Conservation (phyloP, 2,888 invertebrate species). For the Emmelina monodactyla region DNA sequence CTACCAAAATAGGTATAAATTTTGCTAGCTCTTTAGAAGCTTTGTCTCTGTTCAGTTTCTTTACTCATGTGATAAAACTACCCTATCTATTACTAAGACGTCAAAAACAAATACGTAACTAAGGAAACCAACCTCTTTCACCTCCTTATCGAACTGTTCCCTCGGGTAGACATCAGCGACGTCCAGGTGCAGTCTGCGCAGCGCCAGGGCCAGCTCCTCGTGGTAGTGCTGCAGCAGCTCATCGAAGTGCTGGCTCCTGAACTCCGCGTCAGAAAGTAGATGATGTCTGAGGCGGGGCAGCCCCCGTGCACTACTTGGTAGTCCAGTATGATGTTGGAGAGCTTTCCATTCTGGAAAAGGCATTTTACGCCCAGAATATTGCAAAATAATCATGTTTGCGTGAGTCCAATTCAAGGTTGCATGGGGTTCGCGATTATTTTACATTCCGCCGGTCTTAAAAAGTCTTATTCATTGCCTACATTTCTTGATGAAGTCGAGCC, state of each 20-base stretch:
- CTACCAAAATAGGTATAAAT: no score
- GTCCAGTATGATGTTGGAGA: no score
- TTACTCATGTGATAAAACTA: no score
- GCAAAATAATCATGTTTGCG: neutral
- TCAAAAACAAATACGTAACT: no score
- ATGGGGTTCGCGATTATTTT: neutral
- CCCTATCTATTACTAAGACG: no score
- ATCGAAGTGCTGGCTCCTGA: neutral
- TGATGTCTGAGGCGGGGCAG: no score
- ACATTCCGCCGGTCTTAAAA: neutral
- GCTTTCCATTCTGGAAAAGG: no score
- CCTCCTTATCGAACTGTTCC: conserved; percentile 24
- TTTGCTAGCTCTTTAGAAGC: no score
- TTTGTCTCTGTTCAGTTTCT: no score
- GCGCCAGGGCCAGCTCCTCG: conserved; percentile 18
- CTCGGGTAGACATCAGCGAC: conserved; percentile 24
- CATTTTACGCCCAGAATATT: neutral
- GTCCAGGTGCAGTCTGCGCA: conserved; percentile 21
- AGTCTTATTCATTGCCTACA: conserved; percentile 3
- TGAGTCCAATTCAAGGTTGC: neutral
- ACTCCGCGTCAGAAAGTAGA: neutral
- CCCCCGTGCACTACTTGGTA: no score
- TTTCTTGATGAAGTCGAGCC: no score
- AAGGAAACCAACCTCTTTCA: conserved; percentile 25
- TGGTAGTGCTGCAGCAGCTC: conserved; percentile 26